Evolutionary conservation across 2,888 invertebrate genomes (phyloP).

Genomic region (Melipona beecheii): DNA sequence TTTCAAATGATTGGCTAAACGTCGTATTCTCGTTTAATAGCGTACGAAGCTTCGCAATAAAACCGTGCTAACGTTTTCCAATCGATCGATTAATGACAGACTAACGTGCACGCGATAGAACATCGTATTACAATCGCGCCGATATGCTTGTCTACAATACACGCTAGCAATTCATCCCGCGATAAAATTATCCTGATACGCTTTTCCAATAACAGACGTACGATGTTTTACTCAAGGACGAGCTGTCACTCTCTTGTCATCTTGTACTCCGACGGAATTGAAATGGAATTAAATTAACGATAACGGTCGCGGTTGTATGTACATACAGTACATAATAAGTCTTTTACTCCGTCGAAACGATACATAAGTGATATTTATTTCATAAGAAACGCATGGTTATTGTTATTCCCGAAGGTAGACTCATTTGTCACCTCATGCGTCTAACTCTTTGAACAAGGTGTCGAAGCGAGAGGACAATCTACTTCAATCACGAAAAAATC

Average conservation of each 20-base stretch:
- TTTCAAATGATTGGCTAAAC: neutral
- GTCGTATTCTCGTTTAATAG: neutral
- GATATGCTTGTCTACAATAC: neutral
- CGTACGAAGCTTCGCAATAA: slow-evolving; percentile 11
- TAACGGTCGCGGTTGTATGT: slow-evolving; percentile 48
- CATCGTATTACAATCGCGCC: neutral
- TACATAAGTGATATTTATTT: slow-evolving; percentile 60
- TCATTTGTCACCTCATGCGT: slow-evolving; percentile 70
- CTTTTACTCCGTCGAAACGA: slow-evolving; percentile 45
- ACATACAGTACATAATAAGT: slow-evolving; percentile 30
- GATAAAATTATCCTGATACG: slow-evolving; percentile 65
- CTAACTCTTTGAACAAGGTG: slow-evolving; percentile 39
- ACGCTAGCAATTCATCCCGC: slow-evolving; percentile 43
- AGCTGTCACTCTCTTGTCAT: slow-evolving; percentile 66
- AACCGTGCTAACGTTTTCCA: neutral
- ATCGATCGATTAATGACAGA: slow-evolving; percentile 13
- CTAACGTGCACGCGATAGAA: slow-evolving; percentile 22
- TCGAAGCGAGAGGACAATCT: slow-evolving; percentile 2
- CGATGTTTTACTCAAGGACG: slow-evolving; percentile 59
- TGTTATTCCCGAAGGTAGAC: slow-evolving; percentile 66
- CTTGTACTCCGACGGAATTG: slow-evolving; percentile 61
- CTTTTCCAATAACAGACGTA: slow-evolving; percentile 49
- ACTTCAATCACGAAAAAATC: slow-evolving; percentile 2
- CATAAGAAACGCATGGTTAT: slow-evolving; percentile 58
- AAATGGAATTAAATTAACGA: slow-evolving; percentile 70